phyloP scores from a whole-genome alignment of 2,888 invertebrate species.

The Acanthacorydalis orientalis region DNA sequence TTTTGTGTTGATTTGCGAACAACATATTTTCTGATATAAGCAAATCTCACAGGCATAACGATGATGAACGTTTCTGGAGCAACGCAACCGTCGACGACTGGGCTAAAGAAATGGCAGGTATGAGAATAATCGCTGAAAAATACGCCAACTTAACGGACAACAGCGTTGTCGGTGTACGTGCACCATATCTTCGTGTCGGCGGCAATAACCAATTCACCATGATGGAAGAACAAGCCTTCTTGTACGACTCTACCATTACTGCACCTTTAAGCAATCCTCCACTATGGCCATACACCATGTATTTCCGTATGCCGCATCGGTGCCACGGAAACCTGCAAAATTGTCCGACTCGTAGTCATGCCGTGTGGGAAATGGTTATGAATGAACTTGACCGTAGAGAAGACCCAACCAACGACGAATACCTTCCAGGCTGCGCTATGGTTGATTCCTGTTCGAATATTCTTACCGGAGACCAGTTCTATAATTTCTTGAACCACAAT shows the following conservation, averaged over 20 bases:
- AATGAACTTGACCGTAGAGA: slow-evolving; percentile 85
- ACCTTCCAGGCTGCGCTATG: slow-evolving; percentile 83
- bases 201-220: slow-evolving; percentile 94
- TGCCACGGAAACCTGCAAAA: slow-evolving; percentile 86
- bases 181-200: slow-evolving; percentile 79
- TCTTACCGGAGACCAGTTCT: slow-evolving; percentile 81
- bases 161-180: slow-evolving; percentile 79
- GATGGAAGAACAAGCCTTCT: slow-evolving; percentile 92
- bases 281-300: slow-evolving; percentile 96
- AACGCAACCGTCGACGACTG: slow-evolving; percentile 83
- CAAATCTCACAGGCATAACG: slow-evolving; percentile 52
- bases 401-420: slow-evolving; percentile 78
- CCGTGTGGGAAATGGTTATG: slow-evolving; percentile 94
- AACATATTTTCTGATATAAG: not conserved
- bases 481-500: slow-evolving; percentile 85
- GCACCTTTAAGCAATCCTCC: slow-evolving; percentile 82
- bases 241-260: slow-evolving; percentile 90
- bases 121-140: slow-evolving; percentile 79
- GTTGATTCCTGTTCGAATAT: slow-evolving; percentile 91
- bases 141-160: slow-evolving; percentile 80
- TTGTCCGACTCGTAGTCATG: slow-evolving; percentile 82
- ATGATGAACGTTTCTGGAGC: slow-evolving; percentile 85
- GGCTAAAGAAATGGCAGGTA: slow-evolving; percentile 91
- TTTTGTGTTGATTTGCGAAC: not conserved
- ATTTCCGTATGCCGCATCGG: slow-evolving; percentile 79